Percentiles rank a stretch among this genome's conserved stretches.
Evolutionary conservation across 2,113 vertebrate species (phyloP).

Genomic region (Odontesthes bonariensis): DNA sequence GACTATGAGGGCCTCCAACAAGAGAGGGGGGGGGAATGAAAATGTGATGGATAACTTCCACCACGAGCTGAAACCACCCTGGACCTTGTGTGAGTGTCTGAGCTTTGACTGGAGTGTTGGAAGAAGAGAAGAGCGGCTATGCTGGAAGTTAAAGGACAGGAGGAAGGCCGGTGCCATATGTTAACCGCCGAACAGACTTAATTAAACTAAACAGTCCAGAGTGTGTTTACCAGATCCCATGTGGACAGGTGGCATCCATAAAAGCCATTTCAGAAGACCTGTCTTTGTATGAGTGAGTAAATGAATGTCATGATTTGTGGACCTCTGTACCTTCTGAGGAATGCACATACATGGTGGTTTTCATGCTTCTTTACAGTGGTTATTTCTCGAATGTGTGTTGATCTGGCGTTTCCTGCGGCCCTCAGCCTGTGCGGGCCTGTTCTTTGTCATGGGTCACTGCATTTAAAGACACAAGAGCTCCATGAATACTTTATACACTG

Average conservation of each 20-base stretch:
- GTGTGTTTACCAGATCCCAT: constrained; percentile 51
- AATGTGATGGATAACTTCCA: constrained; percentile 77
- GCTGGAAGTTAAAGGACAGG: constrained; percentile 23
- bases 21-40: constrained; percentile 51
- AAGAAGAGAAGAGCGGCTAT: neutral
- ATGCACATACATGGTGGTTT: constrained; percentile 20
- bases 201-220: constrained; percentile 31
- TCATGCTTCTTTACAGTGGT: constrained; percentile 2
- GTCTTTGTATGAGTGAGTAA: constrained; percentile 49
- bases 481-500: constrained; percentile 56
- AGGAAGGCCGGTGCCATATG: constrained; percentile 29
- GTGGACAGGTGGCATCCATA: constrained; percentile 62
- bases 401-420: neutral
- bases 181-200: constrained; percentile 46
- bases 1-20: constrained; percentile 58
- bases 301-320: constrained; percentile 58
- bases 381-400: neutral
- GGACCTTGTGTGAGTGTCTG: constrained; percentile 14
- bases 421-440: neutral
- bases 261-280: constrained; percentile 34
- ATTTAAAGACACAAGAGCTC: constrained; percentile 34
- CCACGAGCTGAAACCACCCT: constrained; percentile 27
- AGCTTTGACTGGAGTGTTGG: neutral
- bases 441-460: constrained; percentile 29
- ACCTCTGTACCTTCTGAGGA: constrained; percentile 27